phyloP scores from a whole-genome alignment of 2,113 vertebrate species.

The Rhagologus leucostigma region DNA sequence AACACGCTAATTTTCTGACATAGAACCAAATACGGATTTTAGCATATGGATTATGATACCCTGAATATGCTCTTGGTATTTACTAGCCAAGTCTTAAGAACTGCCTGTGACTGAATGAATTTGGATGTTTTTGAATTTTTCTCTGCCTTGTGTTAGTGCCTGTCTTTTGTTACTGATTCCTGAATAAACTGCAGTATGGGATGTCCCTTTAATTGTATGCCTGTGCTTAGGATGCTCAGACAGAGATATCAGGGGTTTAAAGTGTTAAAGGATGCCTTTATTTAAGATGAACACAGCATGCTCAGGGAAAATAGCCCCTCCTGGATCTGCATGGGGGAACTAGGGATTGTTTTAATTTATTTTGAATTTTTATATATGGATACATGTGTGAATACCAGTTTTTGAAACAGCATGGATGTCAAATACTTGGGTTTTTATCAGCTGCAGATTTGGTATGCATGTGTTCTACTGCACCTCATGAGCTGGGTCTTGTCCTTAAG shows the following conservation, averaged over 20 bases:
- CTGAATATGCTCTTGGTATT: background rate
- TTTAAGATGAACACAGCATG: background rate
- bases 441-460: background rate
- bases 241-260: background rate
- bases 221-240: background rate
- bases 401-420: background rate
- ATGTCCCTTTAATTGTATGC: background rate
- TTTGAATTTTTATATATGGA: background rate
- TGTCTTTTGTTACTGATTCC: background rate
- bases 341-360: background rate
- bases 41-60: background rate
- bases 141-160: background rate
- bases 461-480: background rate
- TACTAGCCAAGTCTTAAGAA: background rate
- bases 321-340: background rate
- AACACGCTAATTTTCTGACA: background rate
- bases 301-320: background rate
- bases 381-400: rapidly evolving
- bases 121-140: background rate
- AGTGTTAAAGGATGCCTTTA: background rate
- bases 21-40: background rate
- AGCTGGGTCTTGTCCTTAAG: background rate
- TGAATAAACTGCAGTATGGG: background rate
- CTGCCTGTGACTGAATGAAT: background rate
- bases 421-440: background rate